A percentile compares a stretch with the other conserved stretches of the same genome.
phyloP scores from a whole-genome alignment of 2,113 vertebrate species.

The Aix galericulata region DNA sequence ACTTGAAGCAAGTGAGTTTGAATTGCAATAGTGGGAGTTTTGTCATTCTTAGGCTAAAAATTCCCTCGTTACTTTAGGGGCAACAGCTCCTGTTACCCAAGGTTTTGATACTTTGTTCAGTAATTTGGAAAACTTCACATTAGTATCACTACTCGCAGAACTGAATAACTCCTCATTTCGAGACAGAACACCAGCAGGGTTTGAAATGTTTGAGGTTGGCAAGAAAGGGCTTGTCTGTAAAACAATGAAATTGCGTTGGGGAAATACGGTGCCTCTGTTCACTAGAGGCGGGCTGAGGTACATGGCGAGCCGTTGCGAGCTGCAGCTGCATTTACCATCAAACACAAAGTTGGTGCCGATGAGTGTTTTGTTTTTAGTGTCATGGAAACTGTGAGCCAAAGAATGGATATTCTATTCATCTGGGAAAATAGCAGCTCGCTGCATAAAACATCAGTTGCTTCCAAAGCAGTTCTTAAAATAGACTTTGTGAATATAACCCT shows the following conservation, averaged over 20 bases:
- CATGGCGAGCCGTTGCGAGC: slow-evolving; percentile 70
- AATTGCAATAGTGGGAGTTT: not conserved
- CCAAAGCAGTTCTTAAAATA: slow-evolving; percentile 78
- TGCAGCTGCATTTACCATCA: slow-evolving; percentile 83
- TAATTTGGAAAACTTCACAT: not conserved
- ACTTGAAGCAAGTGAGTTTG: not conserved
- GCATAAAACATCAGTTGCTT: slow-evolving; percentile 78
- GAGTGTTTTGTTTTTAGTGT: slow-evolving; percentile 84
- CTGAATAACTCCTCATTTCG: slow-evolving; percentile 31
- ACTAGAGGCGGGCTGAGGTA: slow-evolving; percentile 51
- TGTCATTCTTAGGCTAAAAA: not conserved
- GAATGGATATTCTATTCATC: slow-evolving; percentile 82
- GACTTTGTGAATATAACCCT: slow-evolving; percentile 69
- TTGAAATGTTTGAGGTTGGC: slow-evolving; percentile 55
- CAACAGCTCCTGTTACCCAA: not conserved
- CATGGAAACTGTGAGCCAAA: slow-evolving; percentile 83
- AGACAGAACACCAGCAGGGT: slow-evolving; percentile 20
- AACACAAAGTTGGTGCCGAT: slow-evolving; percentile 74
- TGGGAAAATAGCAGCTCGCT: slow-evolving; percentile 79
- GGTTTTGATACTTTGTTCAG: not conserved
- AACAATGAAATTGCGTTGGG: slow-evolving; percentile 66
- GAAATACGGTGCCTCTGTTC: slow-evolving; percentile 73
- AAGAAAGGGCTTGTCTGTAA: slow-evolving; percentile 57
- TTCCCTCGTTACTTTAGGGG: not conserved
- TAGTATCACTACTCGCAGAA: slow-evolving; percentile 31